Evolutionary conservation across 2,888 invertebrate genomes (phyloP), one percentile per base, ranked within the genome.

Genomic region (Craniophora ligustri): DNA sequence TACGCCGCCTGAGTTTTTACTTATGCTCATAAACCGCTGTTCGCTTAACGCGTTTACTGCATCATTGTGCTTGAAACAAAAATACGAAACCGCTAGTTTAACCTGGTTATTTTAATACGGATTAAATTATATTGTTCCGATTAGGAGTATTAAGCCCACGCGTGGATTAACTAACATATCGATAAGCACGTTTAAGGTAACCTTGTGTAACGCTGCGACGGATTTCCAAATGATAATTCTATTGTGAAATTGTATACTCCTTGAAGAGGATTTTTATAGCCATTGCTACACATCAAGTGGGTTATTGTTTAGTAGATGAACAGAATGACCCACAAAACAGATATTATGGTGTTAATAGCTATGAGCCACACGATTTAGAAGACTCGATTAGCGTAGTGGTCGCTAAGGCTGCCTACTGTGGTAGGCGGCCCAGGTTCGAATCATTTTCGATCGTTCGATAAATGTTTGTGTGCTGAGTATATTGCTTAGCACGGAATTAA

Each of bases 101-200:
- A 30, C 68, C 46, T 40, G 47, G 32, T 36, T 50, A 23, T 30
- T 26, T 40, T 38, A 36, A 38, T 38, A 31, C 48, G 38, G 49
- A 38, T 34, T 40, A 44, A 36, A 67, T 60, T 45, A 11, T 45
- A 15, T 16, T 21, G 34, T 32, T 19, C 53, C 23, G 40, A 60
- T 64, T 45, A 66, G 5, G 15, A 47, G 40, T 16, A 44, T 40
- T 40, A 47, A 40, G 36, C 23, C 39, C 41, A 46, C 15, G 10
- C 26, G 15, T 30, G 32, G 28, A 47, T 60, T 42, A 35, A 48
- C 14, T 36, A 31, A 42, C 41, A 36, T 5, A 26, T 15, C 39
- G 39, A 60, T 55, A 55, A 46, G 7, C n/a, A 18, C 28, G 10
- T 65, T 46, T 60, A 39, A 39, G 28, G 66, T 32, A 23, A 46